Evolutionary conservation across 2,888 invertebrate genomes (phyloP), one percentile per base, ranked within the genome.

Genomic region (Agapostemon virescens): DNA sequence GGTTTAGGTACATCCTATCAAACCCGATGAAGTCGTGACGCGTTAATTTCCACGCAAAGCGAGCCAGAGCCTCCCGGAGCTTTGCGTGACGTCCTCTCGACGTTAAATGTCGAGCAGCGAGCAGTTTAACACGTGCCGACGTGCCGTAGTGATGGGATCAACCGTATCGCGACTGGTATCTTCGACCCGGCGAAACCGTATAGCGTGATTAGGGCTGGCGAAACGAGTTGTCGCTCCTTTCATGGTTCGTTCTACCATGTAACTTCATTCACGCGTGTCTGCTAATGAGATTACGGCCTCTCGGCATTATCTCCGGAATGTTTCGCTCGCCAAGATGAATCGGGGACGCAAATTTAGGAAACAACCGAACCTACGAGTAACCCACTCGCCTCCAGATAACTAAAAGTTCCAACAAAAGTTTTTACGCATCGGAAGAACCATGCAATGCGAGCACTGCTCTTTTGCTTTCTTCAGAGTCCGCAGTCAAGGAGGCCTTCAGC

Each of bases 31-130:
- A 90, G 90, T 88, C 86, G 85, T 90, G 89, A 91, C 88, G 86
- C 86, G 89, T 90, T 90, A 90, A 90, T 90, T 90, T 90, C 84
- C 89, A 88, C 86, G 85, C 83, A 69, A 87, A 85, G 79, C 83
- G 81, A 63, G 40, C 79, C 15, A 82, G 84, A 84, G 84, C 84
- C 82, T 85, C 49, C 78, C 80, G 79, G 84, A 84, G 82, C 82
- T 82, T 90, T 79, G 89, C 90, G 90, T 90, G 90, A 89, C 89
- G 86, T 85, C 84, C 84, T 82, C 87, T 78, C 84, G 83, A 85
- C 86, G 87, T 90, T 84, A 77, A 79, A 88, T 80, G 86, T 88
- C 86, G 85, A 79, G 77, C 72, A 66, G 79, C 79, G 82, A 84
- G 71, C 82, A 84, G 84, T 82, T 87, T 85, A 88, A 89, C 86